Conservation (phyloP, 2,797 vertebrate genomes). For the Natrix natrix region DNA sequence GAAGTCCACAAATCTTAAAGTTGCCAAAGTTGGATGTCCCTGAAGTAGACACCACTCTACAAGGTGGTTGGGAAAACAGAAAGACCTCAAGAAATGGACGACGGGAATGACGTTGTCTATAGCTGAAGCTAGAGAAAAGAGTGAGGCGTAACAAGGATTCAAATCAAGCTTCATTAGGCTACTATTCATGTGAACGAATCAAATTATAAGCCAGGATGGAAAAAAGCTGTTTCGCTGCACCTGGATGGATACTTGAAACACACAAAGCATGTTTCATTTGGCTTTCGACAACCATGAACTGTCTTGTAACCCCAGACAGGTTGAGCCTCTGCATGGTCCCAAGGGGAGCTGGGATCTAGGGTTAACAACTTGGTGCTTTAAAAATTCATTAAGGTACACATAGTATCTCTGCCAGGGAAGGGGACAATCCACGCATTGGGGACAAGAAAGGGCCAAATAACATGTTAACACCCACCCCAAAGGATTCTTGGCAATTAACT, state of each 20-base stretch:
- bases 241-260: conserved; percentile 50
- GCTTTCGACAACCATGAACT: conserved; percentile 49
- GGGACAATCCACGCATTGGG: conserved; percentile 49
- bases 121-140: background rate
- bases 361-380: conserved; percentile 73
- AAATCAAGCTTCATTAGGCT: background rate
- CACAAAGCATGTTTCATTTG: conserved; percentile 46
- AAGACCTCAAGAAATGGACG: background rate
- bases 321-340: conserved; percentile 61
- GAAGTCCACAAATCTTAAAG: background rate
- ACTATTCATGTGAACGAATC: background rate
- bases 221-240: conserved; percentile 28
- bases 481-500: conserved; percentile 84
- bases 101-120: background rate
- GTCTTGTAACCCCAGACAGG: conserved; percentile 67
- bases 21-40: background rate
- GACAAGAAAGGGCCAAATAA: conserved; percentile 10
- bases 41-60: background rate
- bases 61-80: background rate
- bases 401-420: conserved; percentile 58
- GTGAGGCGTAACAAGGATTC: background rate
- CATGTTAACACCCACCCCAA: conserved; percentile 56
- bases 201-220: background rate
- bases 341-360: conserved; percentile 66
- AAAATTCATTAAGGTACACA: conserved; percentile 73